phyloP scores from a whole-genome alignment of 2,113 vertebrate genomes.

The Toxotes chatareus region DNA sequence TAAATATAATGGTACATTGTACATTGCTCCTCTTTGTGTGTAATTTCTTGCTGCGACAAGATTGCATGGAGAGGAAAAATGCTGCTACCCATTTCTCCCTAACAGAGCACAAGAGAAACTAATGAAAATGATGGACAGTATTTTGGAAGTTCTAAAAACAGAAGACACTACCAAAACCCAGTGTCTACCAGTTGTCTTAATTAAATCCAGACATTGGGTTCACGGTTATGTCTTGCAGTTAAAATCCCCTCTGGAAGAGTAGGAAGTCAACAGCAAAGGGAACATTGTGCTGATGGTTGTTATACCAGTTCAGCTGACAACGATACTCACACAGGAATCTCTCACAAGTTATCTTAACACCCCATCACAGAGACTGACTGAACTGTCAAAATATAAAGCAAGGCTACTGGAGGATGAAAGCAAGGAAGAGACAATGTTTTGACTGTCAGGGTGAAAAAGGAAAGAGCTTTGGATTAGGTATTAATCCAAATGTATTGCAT shows the following conservation, averaged over 20 bases:
- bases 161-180: neutral
- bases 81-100: neutral
- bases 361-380: constrained; percentile 48
- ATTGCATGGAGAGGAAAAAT: neutral
- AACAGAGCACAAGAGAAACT: constrained; percentile 7
- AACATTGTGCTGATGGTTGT: constrained; percentile 25
- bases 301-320: constrained; percentile 33
- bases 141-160: constrained; percentile 6
- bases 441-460: constrained; percentile 20
- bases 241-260: neutral
- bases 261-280: neutral
- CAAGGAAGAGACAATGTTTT: constrained; percentile 36
- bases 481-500: no score
- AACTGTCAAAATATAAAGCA: constrained; percentile 57
- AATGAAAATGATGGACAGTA: constrained; percentile 3
- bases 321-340: constrained; percentile 34
- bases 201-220: constrained; percentile 21
- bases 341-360: constrained; percentile 46
- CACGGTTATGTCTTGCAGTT: neutral
- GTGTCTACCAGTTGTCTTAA: neutral
- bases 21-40: constrained; percentile 9
- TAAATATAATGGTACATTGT: neutral
- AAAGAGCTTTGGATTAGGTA: neutral
- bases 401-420: constrained; percentile 50
- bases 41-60: constrained; percentile 8